These are phyloP conservation scores for Lampropteryx suffumata DNA, from an alignment of 2,888 invertebrate species.

Conservation along the genomic window DNA sequence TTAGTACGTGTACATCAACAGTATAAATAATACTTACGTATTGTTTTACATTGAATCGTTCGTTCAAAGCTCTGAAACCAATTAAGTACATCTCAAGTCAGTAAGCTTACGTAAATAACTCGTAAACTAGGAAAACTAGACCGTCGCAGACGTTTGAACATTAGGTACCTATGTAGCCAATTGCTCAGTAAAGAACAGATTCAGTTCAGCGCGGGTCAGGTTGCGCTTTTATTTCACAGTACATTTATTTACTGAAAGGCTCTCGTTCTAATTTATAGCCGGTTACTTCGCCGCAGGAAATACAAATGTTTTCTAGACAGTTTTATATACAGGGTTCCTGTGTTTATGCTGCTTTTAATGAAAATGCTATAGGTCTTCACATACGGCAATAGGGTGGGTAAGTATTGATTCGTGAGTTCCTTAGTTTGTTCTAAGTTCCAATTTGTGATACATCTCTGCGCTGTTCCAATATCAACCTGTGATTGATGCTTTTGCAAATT, in stretches of 20 bases:
- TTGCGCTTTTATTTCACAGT: conserved; percentile 42
- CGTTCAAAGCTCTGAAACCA: neutral
- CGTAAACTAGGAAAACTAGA: conserved; percentile 4
- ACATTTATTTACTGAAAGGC: conserved; percentile 46
- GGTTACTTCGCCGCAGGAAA: conserved; percentile 34
- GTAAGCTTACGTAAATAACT: conserved; percentile 3
- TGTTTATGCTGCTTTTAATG: conserved; percentile 5
- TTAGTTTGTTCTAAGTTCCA: too few relatives aligned
- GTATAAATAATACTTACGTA: too few relatives aligned
- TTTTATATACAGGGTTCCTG: conserved; percentile 23
- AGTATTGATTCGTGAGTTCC: too few relatives aligned
- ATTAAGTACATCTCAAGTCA: neutral
- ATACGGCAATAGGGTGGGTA: too few relatives aligned
- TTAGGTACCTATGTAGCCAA: conserved; percentile 9
- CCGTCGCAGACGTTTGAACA: neutral
- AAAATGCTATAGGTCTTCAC: too few relatives aligned
- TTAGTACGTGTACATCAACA: too few relatives aligned
- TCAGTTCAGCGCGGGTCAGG: conserved; percentile 15
- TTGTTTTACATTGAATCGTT: neutral
- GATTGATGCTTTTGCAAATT: too few relatives aligned
- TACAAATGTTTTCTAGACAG: conserved; percentile 25
- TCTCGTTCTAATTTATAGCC: conserved; percentile 45
- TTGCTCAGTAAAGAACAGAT: conserved; percentile 19
- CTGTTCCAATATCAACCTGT: too few relatives aligned
- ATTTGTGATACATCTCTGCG: too few relatives aligned